Evolutionary conservation across 2,113 vertebrate species (phyloP), one percentile per base, ranked within the genome.

Genomic region (Xyrauchen texanus): DNA sequence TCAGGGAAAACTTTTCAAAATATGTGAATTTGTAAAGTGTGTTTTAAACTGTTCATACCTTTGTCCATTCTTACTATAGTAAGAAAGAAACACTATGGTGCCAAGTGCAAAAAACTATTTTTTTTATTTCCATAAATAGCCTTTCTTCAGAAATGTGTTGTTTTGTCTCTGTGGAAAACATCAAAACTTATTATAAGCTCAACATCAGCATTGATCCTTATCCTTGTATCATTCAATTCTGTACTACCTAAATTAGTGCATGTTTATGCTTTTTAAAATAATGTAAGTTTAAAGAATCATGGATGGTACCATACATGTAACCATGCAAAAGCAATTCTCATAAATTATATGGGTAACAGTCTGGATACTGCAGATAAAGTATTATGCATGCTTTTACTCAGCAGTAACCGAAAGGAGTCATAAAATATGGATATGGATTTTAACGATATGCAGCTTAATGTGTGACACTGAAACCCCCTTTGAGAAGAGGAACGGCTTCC

Each of bases 341-440:
- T 58, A 73, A 73, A 60, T 73, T 47, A 47, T 16, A 60, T 3
- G 44, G 55, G n/a, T 60, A 73, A 61, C 55, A 60, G 70, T 16
- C 72, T 62, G 72, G 15, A 42, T n/a, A 75, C 58, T 5, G 11
- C 46, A 52, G 60, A 75, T 75, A 75, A 75, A 49, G 16, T 51
- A 74, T 62, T 62, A 49, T 61, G 58, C 67, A 66, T 16, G 45
- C 44, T 42, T 63, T 62, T 65, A 57, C n/a, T 51, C 51, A 60
- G 44, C 67, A 66, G 61, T 64, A 60, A 51, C 67, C 55, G 57
- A 55, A 76, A 45, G n/a, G 44, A 63, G 21, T 64, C 47, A 42
- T 51, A 61, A 77, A 81, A 77, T 12, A 53, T 62, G 68, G n/a
- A 65, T 68, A 53, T 62, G 68, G n/a, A 65, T 68, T 63, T 68